Evolutionary conservation across 1,140 invertebrate species (phyloP).

Genomic region (Trichonephila clavipes): DNA sequence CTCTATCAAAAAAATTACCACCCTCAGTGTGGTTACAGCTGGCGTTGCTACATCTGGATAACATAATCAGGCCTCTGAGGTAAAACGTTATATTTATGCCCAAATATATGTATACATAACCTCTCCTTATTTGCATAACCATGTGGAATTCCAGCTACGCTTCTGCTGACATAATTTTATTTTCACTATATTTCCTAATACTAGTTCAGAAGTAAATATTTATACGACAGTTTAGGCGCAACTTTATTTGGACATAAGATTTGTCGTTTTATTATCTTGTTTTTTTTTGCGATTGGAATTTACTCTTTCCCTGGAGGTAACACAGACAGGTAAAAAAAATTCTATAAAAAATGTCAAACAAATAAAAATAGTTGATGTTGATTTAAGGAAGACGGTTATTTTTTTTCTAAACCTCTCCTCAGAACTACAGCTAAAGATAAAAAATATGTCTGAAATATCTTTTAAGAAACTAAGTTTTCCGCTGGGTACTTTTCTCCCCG

Average conservation of each 20-base stretch:
- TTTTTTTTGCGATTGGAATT: constrained; percentile 20
- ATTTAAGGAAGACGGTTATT: constrained; percentile 58
- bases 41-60: constrained; percentile 30
- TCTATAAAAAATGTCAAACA: constrained; percentile 31
- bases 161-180: constrained; percentile 65
- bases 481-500: constrained; percentile 13
- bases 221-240: constrained; percentile 66
- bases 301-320: constrained; percentile 41
- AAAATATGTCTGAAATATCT: constrained; percentile 58
- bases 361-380: constrained; percentile 65
- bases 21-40: not conserved
- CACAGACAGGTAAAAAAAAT: constrained; percentile 44
- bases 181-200: constrained; percentile 44
- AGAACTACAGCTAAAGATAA: not conserved
- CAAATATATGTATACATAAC: constrained; percentile 56
- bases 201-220: constrained; percentile 66
- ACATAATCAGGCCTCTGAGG: constrained; percentile 47
- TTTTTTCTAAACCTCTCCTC: not conserved
- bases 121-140: constrained; percentile 60
- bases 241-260: constrained; percentile 74
- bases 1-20: not conserved
- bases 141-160: not conserved
- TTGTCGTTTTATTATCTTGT: constrained; percentile 47
- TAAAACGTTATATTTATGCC: constrained; percentile 44
- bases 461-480: constrained; percentile 64